These are phyloP conservation scores for Bothrops jararaca DNA, from an alignment of 2,113 vertebrate genomes.

Conservation along the genomic window DNA sequence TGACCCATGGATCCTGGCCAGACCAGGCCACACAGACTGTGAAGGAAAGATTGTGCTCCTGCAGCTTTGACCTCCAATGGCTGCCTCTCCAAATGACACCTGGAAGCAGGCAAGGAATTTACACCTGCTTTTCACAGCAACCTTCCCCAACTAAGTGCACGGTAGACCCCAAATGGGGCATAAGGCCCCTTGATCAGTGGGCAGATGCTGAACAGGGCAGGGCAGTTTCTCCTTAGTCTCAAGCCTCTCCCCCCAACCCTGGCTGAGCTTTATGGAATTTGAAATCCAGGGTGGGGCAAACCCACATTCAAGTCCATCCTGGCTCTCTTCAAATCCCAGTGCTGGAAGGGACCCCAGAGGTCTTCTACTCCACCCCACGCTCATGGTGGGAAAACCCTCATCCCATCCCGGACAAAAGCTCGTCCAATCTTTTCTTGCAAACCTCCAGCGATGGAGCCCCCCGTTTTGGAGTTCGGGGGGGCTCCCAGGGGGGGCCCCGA, in stretches of 20 bases:
- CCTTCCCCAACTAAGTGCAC: neutral
- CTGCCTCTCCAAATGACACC: neutral
- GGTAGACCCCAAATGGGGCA: neutral
- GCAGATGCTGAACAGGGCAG: neutral
- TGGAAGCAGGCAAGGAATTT: neutral
- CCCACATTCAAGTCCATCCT: neutral
- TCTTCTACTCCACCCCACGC: neutral
- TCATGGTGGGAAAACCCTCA: neutral
- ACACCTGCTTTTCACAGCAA: neutral
- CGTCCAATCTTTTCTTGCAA: neutral
- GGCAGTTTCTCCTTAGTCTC: neutral
- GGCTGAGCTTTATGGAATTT: neutral
- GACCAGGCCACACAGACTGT: neutral
- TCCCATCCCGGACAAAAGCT: neutral
- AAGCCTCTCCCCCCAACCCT: neutral
- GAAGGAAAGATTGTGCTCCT: neutral
- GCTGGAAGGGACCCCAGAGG: neutral
- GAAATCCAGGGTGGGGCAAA: neutral
- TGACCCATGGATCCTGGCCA: neutral
- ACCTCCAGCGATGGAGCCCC: neutral
- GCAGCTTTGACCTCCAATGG: neutral
- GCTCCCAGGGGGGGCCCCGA: neutral
- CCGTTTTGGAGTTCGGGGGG: neutral
- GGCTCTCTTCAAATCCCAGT: neutral
- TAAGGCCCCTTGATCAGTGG: neutral